phyloP scores from a whole-genome alignment of 2,113 vertebrate genomes.

The Xerus inauris region DNA sequence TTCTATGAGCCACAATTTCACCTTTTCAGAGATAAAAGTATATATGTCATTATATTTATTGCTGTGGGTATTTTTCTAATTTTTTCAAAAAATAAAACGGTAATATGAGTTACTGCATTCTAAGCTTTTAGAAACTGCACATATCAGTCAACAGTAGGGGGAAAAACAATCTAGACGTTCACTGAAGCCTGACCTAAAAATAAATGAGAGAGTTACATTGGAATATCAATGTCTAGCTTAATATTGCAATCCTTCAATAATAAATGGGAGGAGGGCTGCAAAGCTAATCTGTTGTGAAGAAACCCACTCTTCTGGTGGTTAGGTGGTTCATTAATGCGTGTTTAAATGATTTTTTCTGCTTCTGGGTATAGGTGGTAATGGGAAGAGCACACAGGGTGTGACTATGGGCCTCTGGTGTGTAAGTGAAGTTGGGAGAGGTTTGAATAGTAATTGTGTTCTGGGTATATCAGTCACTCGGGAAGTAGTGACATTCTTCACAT shows the following conservation, averaged over 20 bases:
- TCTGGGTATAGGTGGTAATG: neutral
- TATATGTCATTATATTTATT: neutral
- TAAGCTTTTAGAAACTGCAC: constrained; percentile 39
- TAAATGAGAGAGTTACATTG: constrained; percentile 59
- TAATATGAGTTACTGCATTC: neutral
- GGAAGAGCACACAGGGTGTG: neutral
- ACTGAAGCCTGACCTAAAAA: constrained; percentile 66
- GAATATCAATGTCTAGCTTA: constrained; percentile 56
- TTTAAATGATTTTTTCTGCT: constrained; percentile 28
- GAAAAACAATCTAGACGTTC: constrained; percentile 54
- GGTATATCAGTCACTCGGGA: neutral
- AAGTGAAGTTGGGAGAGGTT: neutral
- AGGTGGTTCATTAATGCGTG: constrained; percentile 48
- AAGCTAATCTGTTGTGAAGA: neutral
- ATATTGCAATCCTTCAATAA: constrained; percentile 34
- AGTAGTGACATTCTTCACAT: neutral
- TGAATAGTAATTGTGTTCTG: neutral
- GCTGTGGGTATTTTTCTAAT: neutral
- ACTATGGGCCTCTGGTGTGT: neutral
- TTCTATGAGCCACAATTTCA: neutral
- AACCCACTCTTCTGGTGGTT: neutral
- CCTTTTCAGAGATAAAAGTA: constrained; percentile 27
- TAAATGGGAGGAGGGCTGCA: neutral
- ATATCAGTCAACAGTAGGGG: neutral
- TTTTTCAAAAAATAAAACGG: constrained; percentile 29